Evolutionary conservation across 1,140 invertebrate genomes (phyloP).

Genomic region (Lineus longissimus): DNA sequence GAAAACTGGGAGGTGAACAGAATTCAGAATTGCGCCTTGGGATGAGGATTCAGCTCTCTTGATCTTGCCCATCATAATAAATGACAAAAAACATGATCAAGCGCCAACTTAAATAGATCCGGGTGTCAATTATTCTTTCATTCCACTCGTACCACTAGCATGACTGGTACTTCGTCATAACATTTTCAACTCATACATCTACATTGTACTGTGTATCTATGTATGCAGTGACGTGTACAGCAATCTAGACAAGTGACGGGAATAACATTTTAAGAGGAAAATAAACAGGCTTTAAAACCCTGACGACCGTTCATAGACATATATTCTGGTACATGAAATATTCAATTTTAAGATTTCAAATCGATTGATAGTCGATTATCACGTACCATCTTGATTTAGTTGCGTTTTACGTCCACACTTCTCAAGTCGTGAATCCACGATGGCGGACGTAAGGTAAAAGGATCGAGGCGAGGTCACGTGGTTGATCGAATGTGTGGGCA

Average conservation of each 20-base stretch:
- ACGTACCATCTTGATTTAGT: slow-evolving; percentile 45
- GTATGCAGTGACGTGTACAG: neutral
- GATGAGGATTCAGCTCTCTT: too few species aligned
- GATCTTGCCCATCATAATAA: too few species aligned
- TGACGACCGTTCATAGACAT: neutral
- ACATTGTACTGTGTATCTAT: neutral
- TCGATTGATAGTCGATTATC: slow-evolving; percentile 17
- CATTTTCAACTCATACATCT: too few species aligned
- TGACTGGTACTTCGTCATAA: too few species aligned
- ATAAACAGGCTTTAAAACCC: neutral
- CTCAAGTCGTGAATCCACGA: slow-evolving; percentile 22
- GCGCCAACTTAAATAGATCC: too few species aligned
- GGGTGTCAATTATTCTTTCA: too few species aligned
- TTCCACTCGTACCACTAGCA: too few species aligned
- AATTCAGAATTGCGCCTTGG: too few species aligned
- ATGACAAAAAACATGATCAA: too few species aligned
- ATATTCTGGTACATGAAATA: neutral
- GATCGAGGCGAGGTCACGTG: slow-evolving; percentile 31
- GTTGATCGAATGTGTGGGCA: neutral
- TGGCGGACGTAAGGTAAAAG: slow-evolving; percentile 30
- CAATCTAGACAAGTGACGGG: neutral
- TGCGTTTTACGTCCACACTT: slow-evolving; percentile 27
- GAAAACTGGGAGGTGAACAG: too few species aligned
- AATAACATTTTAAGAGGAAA: neutral
- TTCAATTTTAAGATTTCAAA: neutral